Base-by-base conservation (phyloP, 2,888 invertebrate species). In the Eledone cirrhosa region DNA sequence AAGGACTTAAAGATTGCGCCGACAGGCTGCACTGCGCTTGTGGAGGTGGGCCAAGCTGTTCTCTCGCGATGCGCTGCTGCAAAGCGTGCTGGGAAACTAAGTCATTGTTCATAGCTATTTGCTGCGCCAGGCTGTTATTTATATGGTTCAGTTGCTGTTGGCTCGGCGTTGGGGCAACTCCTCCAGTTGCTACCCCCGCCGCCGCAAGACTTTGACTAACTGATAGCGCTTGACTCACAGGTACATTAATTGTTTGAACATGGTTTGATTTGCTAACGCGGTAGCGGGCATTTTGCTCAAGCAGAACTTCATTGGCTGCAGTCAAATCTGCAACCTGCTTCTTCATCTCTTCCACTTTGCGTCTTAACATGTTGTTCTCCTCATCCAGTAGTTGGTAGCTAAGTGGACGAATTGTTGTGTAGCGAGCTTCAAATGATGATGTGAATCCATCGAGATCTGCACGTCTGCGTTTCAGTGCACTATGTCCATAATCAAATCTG, bases 251-350 rank as follows among this genome's bases (percentile, higher is more conserved):
- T 29, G 82, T 82, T 78, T 86, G 85, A 19, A 86, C 83, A 41
- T 85, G 82, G 75, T 86, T 88, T 29, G 87, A 82, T 80, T 87
- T 86, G 83, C 87, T 85, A 75, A 88, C 86, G 48, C 95, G 92
- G 81, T 94, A 90, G 82, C 94, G 93, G 33, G 95, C 94, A 90
- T 95, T 95, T 90, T 95, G 95, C 85, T 94, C 94, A 82, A 95
- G 90, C 19, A 95, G 92, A 88, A 95, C 95, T 88, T 95, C 95
- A 89, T 95, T 95, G 14, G 95, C 94, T 2, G 94, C 94, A 53
- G 94, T 94, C 81, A 95, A 90, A 89, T 94, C 94, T 48, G 93
- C 93, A 27, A 94, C 93, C 90, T 94, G 93, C 87, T 94, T 94
- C 88, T 94, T 94, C 80, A 94, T 89, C 85, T 94, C 94, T 75